phyloP scores from a whole-genome alignment of 1,140 invertebrate species.

The Drosophila watanabei region DNA sequence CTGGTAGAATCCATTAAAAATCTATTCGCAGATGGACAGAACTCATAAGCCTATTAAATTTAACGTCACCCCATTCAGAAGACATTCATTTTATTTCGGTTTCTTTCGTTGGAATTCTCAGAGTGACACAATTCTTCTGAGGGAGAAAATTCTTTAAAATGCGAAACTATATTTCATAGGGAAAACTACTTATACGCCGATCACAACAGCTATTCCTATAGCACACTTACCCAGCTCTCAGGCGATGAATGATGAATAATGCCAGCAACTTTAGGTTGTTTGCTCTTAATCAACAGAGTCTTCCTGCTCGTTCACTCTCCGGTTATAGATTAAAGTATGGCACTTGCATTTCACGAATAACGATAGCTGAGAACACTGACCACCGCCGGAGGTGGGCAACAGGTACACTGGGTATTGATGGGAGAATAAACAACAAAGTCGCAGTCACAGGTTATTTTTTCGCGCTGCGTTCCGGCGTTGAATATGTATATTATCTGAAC shows the following conservation, averaged over 20 bases:
- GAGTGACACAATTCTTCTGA: not conserved
- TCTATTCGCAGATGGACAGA: slow-evolving; percentile 7
- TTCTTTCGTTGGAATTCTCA: slow-evolving; percentile 4
- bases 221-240: slow-evolving; percentile 27
- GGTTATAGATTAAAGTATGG: slow-evolving; percentile 20
- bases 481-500: slow-evolving; percentile 15
- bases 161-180: not conserved
- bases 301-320: slow-evolving; percentile 19
- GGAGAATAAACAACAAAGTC: slow-evolving; percentile 29
- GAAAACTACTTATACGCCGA: not conserved
- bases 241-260: slow-evolving; percentile 7
- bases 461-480: slow-evolving; percentile 2
- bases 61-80: slow-evolving; percentile 1
- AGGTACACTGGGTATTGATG: slow-evolving; percentile 1
- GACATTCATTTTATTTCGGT: slow-evolving; percentile 12
- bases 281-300: slow-evolving; percentile 20
- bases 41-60: slow-evolving; percentile 7
- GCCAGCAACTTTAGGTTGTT: slow-evolving; percentile 24
- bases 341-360: slow-evolving; percentile 20
- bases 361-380: slow-evolving; percentile 20
- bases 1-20: not conserved
- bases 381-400: not conserved
- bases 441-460: slow-evolving; percentile 6
- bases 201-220: not conserved
- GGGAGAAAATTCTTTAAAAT: not conserved